These are phyloP conservation scores for Melanophora roralis DNA, from an alignment of 2,888 invertebrate species.

Conservation along the genomic window DNA sequence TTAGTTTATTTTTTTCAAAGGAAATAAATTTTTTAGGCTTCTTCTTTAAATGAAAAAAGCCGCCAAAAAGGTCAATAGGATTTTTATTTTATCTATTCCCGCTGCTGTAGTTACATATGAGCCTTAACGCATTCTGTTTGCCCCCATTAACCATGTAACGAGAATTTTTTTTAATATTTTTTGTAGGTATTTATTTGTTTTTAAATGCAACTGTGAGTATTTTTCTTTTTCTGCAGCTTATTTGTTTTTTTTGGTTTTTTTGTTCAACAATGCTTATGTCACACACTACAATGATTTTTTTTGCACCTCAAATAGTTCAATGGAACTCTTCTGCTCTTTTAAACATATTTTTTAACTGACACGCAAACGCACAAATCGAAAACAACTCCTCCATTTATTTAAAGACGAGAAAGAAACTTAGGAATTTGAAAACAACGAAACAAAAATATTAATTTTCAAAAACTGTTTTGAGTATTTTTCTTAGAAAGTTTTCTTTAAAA, in stretches of 20 bases:
- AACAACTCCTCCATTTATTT: too few species aligned
- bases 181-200: not conserved
- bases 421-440: too few species aligned
- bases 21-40: not conserved
- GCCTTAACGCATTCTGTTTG: not conserved
- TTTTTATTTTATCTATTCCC: not conserved
- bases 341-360: too few species aligned
- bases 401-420: too few species aligned
- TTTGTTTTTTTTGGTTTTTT: not conserved
- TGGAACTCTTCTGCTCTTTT: not conserved
- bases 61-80: not conserved
- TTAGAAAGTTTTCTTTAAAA: too few species aligned
- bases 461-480: too few species aligned
- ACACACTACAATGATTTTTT: slow-evolving; percentile 26
- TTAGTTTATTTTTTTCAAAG: not conserved
- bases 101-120: not conserved
- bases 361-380: too few species aligned
- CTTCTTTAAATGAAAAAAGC: not conserved
- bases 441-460: too few species aligned
- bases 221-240: not conserved
- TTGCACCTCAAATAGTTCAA: slow-evolving; percentile 14
- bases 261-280: slow-evolving; percentile 41
- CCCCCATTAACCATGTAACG: not conserved
- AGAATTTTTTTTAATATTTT: slow-evolving; percentile 11
- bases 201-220: not conserved